Conservation (phyloP, 2,888 invertebrate species). For the Cosmopolites sordidus region DNA sequence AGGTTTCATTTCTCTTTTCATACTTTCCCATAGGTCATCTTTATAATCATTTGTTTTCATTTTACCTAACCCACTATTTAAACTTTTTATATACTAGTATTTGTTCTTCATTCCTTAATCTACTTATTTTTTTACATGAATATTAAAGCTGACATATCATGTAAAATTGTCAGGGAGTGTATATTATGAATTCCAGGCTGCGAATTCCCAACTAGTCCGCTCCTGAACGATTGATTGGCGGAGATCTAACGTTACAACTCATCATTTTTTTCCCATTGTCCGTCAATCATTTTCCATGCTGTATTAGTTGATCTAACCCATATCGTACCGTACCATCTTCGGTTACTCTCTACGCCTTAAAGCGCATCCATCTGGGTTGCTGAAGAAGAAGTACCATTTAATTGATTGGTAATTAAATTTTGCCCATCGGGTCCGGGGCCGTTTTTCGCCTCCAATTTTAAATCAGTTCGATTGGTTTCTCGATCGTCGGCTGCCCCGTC, state of each 20-base stretch:
- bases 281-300: constrained; percentile 37
- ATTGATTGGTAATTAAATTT: constrained; percentile 21
- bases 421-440: not conserved
- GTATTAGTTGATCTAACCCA: constrained; percentile 28
- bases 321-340: constrained; percentile 22
- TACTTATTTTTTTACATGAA: too few relatives aligned
- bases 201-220: too few relatives aligned
- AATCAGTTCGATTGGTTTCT: not conserved
- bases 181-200: too few relatives aligned
- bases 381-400: constrained; percentile 23
- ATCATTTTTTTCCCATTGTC: constrained; percentile 34
- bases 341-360: constrained; percentile 24
- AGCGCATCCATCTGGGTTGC: constrained; percentile 10
- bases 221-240: constrained; percentile 19
- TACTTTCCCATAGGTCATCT: too few relatives aligned
- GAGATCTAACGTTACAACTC: constrained; percentile 30
- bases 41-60: too few relatives aligned
- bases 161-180: too few relatives aligned
- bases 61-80: too few relatives aligned
- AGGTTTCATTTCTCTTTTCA: too few relatives aligned
- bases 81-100: too few relatives aligned
- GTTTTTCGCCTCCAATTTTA: not conserved
- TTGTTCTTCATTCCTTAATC: too few relatives aligned
- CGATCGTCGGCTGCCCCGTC: too few relatives aligned
- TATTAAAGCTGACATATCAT: too few relatives aligned